A percentile compares a stretch with the other conserved stretches of the same genome.
phyloP scores from a whole-genome alignment of 2,113 vertebrate genomes.

The Hippoglossus stenolepis region DNA sequence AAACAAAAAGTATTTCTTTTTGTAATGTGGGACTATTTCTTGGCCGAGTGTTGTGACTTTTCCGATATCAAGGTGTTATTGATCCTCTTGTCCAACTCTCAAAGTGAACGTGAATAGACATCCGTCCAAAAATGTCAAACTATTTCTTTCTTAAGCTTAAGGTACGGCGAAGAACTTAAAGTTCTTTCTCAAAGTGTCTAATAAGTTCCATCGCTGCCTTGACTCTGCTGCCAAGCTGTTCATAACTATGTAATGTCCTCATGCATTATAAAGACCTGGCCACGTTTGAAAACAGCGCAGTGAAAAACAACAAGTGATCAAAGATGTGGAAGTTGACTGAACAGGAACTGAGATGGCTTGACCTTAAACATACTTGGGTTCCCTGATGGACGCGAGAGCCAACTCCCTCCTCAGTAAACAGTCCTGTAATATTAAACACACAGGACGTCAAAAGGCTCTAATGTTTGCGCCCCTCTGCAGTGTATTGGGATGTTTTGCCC shows the following conservation, averaged over 20 bases:
- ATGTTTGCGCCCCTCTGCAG: conserved; percentile 74
- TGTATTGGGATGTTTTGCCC: conserved; percentile 74
- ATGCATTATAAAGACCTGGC: conserved; percentile 79
- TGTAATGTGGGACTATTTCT: too few relatives aligned
- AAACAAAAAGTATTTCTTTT: too few relatives aligned
- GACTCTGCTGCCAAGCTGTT: conserved; percentile 74
- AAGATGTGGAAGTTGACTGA: conserved; percentile 73
- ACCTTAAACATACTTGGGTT: conserved; percentile 80
- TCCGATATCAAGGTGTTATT: not conserved
- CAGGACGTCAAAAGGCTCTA: conserved; percentile 67
- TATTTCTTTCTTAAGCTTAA: conserved; percentile 36
- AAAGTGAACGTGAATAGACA: not conserved
- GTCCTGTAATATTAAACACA: conserved; percentile 83
- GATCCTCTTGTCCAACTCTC: not conserved
- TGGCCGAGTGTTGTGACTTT: not conserved
- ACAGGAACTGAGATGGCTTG: conserved; percentile 76
- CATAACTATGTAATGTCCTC: conserved; percentile 79
- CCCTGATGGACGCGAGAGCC: conserved; percentile 59
- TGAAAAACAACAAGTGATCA: conserved; percentile 82
- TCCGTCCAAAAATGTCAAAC: conserved; percentile 16
- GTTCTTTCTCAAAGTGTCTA: conserved; percentile 58
- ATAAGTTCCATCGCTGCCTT: conserved; percentile 63
- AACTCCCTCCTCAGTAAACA: conserved; percentile 78
- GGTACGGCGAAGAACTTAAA: conserved; percentile 47
- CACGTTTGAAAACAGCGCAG: conserved; percentile 69